Percentiles rank a stretch among this genome's conserved stretches.
These are phyloP conservation scores for Gadopsis marmoratus DNA, from an alignment of 2,797 vertebrate species.

Conservation along the genomic window DNA sequence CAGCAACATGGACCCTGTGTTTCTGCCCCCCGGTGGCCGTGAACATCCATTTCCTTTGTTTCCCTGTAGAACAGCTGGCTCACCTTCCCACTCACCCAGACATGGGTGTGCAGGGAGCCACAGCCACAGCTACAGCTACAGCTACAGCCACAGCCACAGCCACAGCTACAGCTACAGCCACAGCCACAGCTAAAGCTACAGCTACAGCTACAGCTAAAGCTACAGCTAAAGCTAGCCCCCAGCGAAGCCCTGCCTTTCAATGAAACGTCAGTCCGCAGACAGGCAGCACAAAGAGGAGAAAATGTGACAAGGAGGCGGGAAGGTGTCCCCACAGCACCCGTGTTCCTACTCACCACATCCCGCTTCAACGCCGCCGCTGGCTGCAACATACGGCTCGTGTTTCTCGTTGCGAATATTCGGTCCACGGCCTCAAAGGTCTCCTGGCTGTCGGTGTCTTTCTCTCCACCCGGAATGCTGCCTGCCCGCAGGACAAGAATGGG, in stretches of 20 bases:
- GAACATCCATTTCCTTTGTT: neutral
- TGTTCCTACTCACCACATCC: constrained; percentile 69
- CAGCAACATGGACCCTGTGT: neutral
- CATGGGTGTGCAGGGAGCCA: constrained; percentile 29
- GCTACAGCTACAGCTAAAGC: too few species aligned
- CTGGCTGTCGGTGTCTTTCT: constrained; percentile 63
- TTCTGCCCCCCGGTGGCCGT: neutral
- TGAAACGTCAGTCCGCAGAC: constrained; percentile 69
- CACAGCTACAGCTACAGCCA: too few species aligned
- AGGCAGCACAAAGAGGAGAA: constrained; percentile 65
- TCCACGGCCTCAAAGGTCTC: constrained; percentile 60
- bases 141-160: too few species aligned
- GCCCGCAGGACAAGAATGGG: constrained; percentile 86
- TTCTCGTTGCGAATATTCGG: neutral
- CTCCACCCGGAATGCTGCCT: constrained; percentile 82
- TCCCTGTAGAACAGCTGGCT: neutral
- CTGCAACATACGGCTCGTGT: neutral
- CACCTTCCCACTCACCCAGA: neutral
- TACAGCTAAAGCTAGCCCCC: constrained; percentile 66
- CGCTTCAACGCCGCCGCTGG: constrained; percentile 3
- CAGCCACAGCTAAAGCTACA: constrained; percentile 63
- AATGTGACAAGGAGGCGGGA: constrained; percentile 16
- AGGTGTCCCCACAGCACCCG: neutral
- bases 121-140: too few species aligned
- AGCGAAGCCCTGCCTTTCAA: constrained; percentile 70